Evolutionary conservation across 1,140 invertebrate species (phyloP), one percentile per base, ranked within the genome.

Genomic region (Neoseiulus cucumeris): DNA sequence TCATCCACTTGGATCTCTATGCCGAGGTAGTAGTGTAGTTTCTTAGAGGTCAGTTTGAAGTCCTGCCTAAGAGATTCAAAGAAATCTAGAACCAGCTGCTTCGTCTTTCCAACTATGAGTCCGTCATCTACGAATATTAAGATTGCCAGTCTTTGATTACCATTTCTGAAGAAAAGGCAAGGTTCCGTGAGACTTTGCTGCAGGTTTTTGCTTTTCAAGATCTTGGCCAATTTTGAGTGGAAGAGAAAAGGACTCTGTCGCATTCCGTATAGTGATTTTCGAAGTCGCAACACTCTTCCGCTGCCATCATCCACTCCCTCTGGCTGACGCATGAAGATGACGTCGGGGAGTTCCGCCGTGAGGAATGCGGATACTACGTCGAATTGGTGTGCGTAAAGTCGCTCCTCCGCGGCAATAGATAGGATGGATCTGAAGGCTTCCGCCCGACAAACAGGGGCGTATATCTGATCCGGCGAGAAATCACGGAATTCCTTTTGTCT

Each of bases 21-120:
- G 14, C 67, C 67, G 6, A 66, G 12, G 51, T 65, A 66, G 59
- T 28, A 64, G 7, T 7, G 17, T 14, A 12, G 64, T 18, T 66
- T 25, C 7, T 18, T 17, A 12, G 7, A 9, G 17, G 44, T 70
- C 12, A 74, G 68, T 66, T 72, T 51, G 45, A 74, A 74, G 42
- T 68, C 20, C 65, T 45, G 14, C 12, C 20, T 14, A 20, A 28
- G 14, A 14, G 7, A 7, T 17, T 18, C 18, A 20, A 66, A 17
- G 14, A 69, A 51, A n/a, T 66, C 7, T 18, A 68, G 59, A 44
- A 75, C 67, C 44, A 66, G 68, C 18, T 64, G 59, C 33, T 41
- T 28, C 33, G 67, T 42, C 18, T 47, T 64, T 30, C 68, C 30
- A 1, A 44, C 30, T 25, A 69, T 64, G 1, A 69, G 29, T 17